Percentiles rank a stretch among this genome's conserved stretches.
Evolutionary conservation across 64 coral and sea anemone genomes (phyloP).

Genomic region (Stylophora pistillata): DNA sequence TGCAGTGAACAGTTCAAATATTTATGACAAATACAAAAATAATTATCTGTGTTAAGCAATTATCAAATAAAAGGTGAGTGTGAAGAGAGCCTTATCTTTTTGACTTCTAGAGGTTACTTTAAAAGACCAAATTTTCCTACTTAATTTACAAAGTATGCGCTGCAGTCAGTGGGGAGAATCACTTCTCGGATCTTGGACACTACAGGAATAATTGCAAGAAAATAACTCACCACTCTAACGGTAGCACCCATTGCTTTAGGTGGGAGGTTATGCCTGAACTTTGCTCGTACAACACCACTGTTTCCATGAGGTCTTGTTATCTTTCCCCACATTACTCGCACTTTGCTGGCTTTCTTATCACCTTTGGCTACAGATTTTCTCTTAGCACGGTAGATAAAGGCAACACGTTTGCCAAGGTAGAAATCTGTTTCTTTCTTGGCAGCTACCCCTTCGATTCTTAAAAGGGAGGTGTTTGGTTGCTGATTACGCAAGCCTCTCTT

Average conservation of each 20-base stretch:
- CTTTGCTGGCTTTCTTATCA: constrained; percentile 81
- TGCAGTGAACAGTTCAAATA: no score
- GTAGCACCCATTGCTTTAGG: constrained; percentile 93
- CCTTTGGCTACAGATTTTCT: constrained; percentile 86
- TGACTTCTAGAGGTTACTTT: no score
- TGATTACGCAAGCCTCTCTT: constrained; percentile 91
- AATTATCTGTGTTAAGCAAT: no score
- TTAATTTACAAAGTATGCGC: no score
- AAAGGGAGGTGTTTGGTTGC: constrained; percentile 87
- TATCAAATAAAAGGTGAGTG: no score
- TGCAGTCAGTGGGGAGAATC: no score
- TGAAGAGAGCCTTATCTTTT: no score
- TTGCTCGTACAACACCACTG: constrained; percentile 98
- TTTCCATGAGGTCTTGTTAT: constrained; percentile 92
- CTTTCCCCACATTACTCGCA: constrained; percentile 95
- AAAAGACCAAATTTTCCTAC: no score
- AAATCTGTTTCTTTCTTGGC: constrained; percentile 87
- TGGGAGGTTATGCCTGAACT: constrained; percentile 96
- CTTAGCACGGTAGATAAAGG: constrained; percentile 94
- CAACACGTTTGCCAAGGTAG: constrained; percentile 93
- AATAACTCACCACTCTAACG: constrained; percentile 89
- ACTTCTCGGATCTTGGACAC: no score
- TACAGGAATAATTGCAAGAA: background rate
- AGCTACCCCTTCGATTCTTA: constrained; percentile 92
- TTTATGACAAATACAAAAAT: no score